Conservation (phyloP, 1,140 invertebrate genomes). For the Anoplolepis gracilipes region DNA sequence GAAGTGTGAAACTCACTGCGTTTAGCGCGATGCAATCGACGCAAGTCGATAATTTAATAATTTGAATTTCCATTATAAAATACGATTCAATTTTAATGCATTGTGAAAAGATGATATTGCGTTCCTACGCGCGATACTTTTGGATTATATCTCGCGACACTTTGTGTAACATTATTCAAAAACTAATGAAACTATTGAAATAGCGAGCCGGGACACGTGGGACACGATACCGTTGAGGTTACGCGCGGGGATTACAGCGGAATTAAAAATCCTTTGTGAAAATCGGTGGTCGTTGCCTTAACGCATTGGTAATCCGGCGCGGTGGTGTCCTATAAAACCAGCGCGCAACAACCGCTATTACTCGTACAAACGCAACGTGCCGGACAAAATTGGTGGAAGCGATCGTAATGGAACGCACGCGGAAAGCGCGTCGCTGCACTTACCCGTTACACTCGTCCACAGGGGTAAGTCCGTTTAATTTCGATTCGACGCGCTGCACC, state of each 20-base stretch:
- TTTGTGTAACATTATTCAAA: constrained; percentile 36
- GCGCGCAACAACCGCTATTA: constrained; percentile 44
- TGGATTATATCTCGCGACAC: constrained; percentile 14
- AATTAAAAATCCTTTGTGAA: constrained; percentile 59
- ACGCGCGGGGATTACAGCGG: neutral
- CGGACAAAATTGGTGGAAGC: constrained; percentile 66
- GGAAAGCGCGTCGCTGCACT: constrained; percentile 38
- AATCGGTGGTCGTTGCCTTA: constrained; percentile 42
- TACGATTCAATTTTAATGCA: neutral
- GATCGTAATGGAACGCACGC: constrained; percentile 67
- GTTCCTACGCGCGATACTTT: neutral
- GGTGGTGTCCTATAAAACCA: constrained; percentile 32
- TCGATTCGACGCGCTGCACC: constrained; percentile 61
- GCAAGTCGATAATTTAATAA: constrained; percentile 38
- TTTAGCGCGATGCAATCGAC: neutral
- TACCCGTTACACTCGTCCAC: constrained; percentile 24
- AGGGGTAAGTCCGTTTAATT: constrained; percentile 63
- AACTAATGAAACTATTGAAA: constrained; percentile 35
- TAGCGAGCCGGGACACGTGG: neutral
- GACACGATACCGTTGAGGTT: constrained; percentile 27
- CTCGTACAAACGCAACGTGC: constrained; percentile 39
- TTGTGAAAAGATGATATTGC: constrained; percentile 34
- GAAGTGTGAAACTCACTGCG: constrained; percentile 7
- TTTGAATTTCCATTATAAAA: constrained; percentile 5
- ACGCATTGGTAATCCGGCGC: constrained; percentile 19